Evolutionary conservation across 2,113 vertebrate species (phyloP).

Genomic region (Sinocyclocheilus maitianheensis): DNA sequence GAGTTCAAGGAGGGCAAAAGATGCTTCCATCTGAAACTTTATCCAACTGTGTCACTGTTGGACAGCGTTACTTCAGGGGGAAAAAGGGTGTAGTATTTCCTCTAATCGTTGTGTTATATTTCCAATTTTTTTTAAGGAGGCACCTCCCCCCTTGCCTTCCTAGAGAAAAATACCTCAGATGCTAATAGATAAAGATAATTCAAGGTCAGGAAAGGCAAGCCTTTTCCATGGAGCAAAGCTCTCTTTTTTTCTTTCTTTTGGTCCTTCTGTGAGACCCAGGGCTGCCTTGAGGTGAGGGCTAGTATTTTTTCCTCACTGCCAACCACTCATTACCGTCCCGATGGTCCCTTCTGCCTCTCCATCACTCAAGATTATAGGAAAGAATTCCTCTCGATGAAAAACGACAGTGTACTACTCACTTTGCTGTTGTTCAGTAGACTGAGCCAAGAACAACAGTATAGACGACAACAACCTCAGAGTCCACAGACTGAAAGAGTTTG

Average conservation of each 20-base stretch:
- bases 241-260: constrained; percentile 33
- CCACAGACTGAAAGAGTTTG: constrained; percentile 48
- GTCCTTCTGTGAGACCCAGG: constrained; percentile 39
- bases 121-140: constrained; percentile 51
- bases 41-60: neutral
- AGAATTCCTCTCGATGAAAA: constrained; percentile 56
- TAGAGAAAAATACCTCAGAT: constrained; percentile 39
- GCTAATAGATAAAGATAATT: constrained; percentile 50
- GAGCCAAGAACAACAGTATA: constrained; percentile 56
- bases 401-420: constrained; percentile 36
- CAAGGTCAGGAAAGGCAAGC: constrained; percentile 39
- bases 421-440: constrained; percentile 36
- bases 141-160: constrained; percentile 24
- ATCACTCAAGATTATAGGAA: constrained; percentile 54
- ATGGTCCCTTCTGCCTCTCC: constrained; percentile 51
- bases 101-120: neutral
- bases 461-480: constrained; percentile 44
- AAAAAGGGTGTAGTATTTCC: neutral
- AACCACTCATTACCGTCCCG: constrained; percentile 52
- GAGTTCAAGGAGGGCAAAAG: neutral
- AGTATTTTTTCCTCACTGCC: constrained; percentile 55
- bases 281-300: constrained; percentile 49
- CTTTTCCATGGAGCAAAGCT: constrained; percentile 43
- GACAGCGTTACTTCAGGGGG: neutral
- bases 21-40: neutral